Conservation (phyloP, 2,113 vertebrate genomes). For the Myrmecobius fasciatus region DNA sequence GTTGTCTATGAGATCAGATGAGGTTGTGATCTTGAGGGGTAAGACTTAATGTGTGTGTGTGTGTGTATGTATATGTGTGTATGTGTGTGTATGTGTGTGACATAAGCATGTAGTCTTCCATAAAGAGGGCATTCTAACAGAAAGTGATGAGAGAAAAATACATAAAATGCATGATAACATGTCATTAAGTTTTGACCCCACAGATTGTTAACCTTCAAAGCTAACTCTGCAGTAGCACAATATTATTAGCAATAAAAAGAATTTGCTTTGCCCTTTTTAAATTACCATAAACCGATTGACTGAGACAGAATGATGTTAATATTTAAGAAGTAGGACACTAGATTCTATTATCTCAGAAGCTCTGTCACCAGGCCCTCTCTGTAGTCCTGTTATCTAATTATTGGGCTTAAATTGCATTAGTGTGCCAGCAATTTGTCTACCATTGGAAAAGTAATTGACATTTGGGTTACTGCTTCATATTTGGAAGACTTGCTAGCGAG, state of each 20-base stretch:
- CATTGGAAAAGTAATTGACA: slow-evolving; percentile 87
- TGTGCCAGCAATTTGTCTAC: slow-evolving; percentile 86
- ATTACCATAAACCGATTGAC: slow-evolving; percentile 88
- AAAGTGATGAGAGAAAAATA: slow-evolving; percentile 79
- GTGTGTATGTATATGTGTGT: background rate
- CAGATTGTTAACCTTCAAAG: slow-evolving; percentile 87
- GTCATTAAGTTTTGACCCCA: slow-evolving; percentile 84
- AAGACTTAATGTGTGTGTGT: background rate
- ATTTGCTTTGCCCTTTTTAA: slow-evolving; percentile 88
- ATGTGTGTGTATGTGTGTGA: background rate
- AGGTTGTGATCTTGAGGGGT: background rate
- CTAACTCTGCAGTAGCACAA: slow-evolving; percentile 80
- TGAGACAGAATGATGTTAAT: slow-evolving; percentile 88
- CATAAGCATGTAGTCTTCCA: slow-evolving; percentile 49
- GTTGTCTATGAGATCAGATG: background rate
- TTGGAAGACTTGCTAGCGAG: slow-evolving; percentile 81
- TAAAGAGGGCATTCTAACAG: slow-evolving; percentile 74
- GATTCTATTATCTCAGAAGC: slow-evolving; percentile 88
- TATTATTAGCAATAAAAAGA: slow-evolving; percentile 89
- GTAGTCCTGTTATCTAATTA: slow-evolving; percentile 90
- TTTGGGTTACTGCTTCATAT: slow-evolving; percentile 87
- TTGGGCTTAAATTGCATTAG: slow-evolving; percentile 88
- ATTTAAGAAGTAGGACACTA: slow-evolving; percentile 88
- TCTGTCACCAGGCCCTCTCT: slow-evolving; percentile 88
- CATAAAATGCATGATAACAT: slow-evolving; percentile 79